Evolutionary conservation across 2,797 vertebrate genomes (phyloP), one percentile per base, ranked within the genome.

Genomic region (Tragelaphus eurycerus): DNA sequence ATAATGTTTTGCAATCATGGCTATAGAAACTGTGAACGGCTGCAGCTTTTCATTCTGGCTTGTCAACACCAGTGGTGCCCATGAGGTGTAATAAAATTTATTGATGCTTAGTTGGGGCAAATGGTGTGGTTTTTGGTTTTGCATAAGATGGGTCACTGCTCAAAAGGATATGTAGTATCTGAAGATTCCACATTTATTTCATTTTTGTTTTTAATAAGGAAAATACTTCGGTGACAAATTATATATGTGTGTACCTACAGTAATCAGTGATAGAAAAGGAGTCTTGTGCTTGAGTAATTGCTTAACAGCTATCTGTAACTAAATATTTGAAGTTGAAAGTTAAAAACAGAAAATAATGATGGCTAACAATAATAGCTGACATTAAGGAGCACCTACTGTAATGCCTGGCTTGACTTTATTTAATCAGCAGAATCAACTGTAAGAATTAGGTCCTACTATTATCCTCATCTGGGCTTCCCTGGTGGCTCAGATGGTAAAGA

Each of bases 41-140:
- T 64, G 16, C 38, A 46, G 76, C 38, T 46, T 84, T 74, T 88
- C 50, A 50, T 81, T 82, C 54, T 92, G 67, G 48, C 67, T 19
- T 86, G 62, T 87, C 89, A 88, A 76, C 31, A 31, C 64, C 38
- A 90, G 4, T 46, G 46, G 74, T 76, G 71, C 27, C 64, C 48
- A 4, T 48, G 90, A 59, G 60, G 46, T 89, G 1, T 81, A 82
- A 96, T 74, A 60, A 71, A 38, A 91, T 94, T 93, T 93, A 89
- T 57, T 89, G 15, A 90, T 96, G 87, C 92, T 94, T 96, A 85
- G 96, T 88, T 85, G 84, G 92, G 81, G 78, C 83, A 91, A 81
- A 74, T 92, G 83, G 50, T 84, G 1, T 76, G 84, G 34, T 6
- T 95, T 94, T 79, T 46, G 43, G n/a, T 82, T 97, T 96, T 96